Evolutionary conservation across 2,113 vertebrate genomes (phyloP).

Genomic region (Alexandromys fortis): DNA sequence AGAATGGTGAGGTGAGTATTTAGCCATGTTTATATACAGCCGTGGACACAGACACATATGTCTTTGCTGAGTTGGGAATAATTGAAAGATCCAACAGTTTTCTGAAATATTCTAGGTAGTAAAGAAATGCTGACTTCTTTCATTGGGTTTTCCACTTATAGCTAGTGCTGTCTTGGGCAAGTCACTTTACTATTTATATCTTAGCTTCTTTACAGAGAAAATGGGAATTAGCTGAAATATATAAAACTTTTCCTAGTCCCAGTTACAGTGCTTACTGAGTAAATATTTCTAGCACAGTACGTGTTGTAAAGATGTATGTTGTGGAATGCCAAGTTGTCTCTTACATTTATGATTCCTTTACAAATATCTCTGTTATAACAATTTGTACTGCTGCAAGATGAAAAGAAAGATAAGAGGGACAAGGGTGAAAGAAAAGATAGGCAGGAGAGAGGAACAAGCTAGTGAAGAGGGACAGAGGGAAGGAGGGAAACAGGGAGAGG

Average conservation of each 20-base stretch:
- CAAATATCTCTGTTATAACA: neutral
- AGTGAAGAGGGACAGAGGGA: no score
- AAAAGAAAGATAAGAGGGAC: neutral
- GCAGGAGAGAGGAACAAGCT: fast-evolving
- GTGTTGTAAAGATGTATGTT: neutral
- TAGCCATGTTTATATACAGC: neutral
- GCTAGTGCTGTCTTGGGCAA: neutral
- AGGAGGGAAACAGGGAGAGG: neutral
- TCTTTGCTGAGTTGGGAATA: neutral
- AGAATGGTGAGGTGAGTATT: neutral
- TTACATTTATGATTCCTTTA: neutral
- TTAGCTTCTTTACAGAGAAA: neutral
- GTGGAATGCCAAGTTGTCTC: neutral
- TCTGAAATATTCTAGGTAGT: neutral
- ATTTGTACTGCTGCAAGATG: neutral
- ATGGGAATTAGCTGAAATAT: neutral
- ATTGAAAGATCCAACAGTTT: neutral
- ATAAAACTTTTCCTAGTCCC: neutral
- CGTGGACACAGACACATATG: neutral
- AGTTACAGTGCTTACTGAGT: neutral
- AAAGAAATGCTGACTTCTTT: neutral
- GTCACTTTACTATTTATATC: neutral
- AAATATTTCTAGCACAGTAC: neutral
- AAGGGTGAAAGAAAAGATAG: neutral
- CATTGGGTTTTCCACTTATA: neutral